These are phyloP conservation scores for Drosophila azteca DNA, from an alignment of 1,140 invertebrate genomes.

Conservation along the genomic window DNA sequence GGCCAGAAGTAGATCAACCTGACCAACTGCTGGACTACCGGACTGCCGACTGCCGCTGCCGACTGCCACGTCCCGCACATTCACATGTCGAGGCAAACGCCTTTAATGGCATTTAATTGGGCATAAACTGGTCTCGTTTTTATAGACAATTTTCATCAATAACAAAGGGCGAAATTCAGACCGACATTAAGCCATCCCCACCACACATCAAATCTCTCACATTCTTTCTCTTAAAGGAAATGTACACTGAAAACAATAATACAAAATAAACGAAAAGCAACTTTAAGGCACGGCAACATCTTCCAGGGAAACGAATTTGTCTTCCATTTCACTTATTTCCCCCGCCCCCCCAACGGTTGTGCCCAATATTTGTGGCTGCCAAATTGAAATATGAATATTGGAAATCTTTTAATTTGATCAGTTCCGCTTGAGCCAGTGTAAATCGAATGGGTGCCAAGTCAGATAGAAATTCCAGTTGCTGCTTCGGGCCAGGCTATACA, in stretches of 20 bases:
- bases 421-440: slow-evolving; percentile 26
- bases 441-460: slow-evolving; percentile 42
- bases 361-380: not conserved
- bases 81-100: slow-evolving; percentile 44
- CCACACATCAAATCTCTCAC: slow-evolving; percentile 16
- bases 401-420: slow-evolving; percentile 36
- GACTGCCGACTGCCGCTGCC: not conserved
- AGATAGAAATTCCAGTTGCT: slow-evolving; percentile 38
- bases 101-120: slow-evolving; percentile 72
- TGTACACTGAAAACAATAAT: slow-evolving; percentile 7
- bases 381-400: slow-evolving; percentile 37
- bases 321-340: slow-evolving; percentile 28
- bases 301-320: slow-evolving; percentile 16
- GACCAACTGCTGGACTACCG: too few species aligned
- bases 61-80: slow-evolving; percentile 41
- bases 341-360: not conserved
- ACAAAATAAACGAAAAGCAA: not conserved
- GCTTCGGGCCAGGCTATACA: slow-evolving; percentile 1
- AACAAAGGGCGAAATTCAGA: slow-evolving; percentile 47
- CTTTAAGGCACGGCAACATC: not conserved
- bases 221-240: slow-evolving; percentile 1
- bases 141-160: slow-evolving; percentile 77
- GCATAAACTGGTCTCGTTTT: slow-evolving; percentile 63
- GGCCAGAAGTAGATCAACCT: slow-evolving; percentile 11
- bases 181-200: slow-evolving; percentile 49